phyloP scores from a whole-genome alignment of 2,113 vertebrate genomes.

The Poeciliopsis prolifica region DNA sequence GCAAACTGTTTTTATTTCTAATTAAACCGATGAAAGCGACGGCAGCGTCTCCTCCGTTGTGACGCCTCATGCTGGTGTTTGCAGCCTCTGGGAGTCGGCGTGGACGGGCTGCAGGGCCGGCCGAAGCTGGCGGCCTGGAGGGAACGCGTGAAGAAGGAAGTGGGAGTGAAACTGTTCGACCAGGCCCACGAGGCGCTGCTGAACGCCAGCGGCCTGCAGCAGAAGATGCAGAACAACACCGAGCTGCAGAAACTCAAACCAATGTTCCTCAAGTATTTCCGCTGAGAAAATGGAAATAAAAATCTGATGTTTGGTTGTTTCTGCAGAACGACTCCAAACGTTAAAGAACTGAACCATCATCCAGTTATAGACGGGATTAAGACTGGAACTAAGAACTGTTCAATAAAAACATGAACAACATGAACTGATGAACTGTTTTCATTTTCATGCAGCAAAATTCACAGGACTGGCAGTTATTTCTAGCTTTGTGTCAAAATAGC shows the following conservation, averaged over 20 bases:
- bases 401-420: background rate
- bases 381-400: background rate
- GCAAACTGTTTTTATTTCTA: no score
- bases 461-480: no score
- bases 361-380: background rate
- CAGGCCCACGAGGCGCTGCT: constrained; percentile 75
- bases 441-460: no score
- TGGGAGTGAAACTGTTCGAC: constrained; percentile 75
- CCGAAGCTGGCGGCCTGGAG: constrained; percentile 79
- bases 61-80: background rate
- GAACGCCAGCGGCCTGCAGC: constrained; percentile 44
- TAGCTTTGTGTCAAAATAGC: no score
- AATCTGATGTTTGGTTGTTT: background rate
- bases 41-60: no score
- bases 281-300: constrained; percentile 32
- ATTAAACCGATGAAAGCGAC: no score
- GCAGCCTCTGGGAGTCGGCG: constrained; percentile 81
- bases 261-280: constrained; percentile 75
- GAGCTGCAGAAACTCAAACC: constrained; percentile 71
- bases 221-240: constrained; percentile 63
- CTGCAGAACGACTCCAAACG: background rate
- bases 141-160: constrained; percentile 72
- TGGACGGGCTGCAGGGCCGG: constrained; percentile 68
- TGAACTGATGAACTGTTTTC: background rate
- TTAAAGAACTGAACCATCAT: background rate